Evolutionary conservation across 2,888 invertebrate species (phyloP).

Genomic region (Trichacis sp.): DNA sequence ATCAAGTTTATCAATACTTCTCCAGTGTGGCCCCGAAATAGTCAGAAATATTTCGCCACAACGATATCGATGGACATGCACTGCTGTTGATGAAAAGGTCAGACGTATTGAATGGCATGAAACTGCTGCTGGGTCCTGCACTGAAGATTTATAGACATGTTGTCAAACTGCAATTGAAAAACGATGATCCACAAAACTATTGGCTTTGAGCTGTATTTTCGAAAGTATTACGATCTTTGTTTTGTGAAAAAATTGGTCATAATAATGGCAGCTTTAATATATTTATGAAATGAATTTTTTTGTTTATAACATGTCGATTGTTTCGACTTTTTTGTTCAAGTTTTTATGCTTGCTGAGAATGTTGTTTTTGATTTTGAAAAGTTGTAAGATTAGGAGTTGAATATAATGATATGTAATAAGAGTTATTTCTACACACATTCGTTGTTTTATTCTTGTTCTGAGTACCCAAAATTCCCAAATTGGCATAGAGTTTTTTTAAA

Average conservation of each 20-base stretch:
- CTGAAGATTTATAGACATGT: slow-evolving; percentile 86
- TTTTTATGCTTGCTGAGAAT: too few species aligned
- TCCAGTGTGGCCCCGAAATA: slow-evolving; percentile 82
- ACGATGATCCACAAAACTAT: slow-evolving; percentile 79
- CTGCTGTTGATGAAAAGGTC: slow-evolving; percentile 85
- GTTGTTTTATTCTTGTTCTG: background rate
- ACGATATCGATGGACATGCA: slow-evolving; percentile 94
- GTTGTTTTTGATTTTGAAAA: too few species aligned
- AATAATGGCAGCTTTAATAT: too few species aligned
- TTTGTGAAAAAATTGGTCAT: too few species aligned
- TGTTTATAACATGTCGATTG: too few species aligned
- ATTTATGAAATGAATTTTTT: too few species aligned
- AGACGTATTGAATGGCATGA: slow-evolving; percentile 86
- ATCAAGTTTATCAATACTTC: slow-evolving; percentile 87
- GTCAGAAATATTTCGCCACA: too few species aligned
- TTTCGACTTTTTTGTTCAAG: too few species aligned
- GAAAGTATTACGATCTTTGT: too few species aligned
- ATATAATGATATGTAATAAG: background rate
- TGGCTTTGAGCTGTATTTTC: slow-evolving; percentile 72
- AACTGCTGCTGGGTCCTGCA: slow-evolving; percentile 88
- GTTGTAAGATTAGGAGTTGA: too few species aligned
- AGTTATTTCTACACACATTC: background rate
- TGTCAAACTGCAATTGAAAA: slow-evolving; percentile 83
- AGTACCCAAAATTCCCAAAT: too few species aligned
- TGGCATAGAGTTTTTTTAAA: too few species aligned